Evolutionary conservation across 2,888 invertebrate genomes (phyloP), one percentile per base, ranked within the genome.

Genomic region (Heliconius erato): DNA sequence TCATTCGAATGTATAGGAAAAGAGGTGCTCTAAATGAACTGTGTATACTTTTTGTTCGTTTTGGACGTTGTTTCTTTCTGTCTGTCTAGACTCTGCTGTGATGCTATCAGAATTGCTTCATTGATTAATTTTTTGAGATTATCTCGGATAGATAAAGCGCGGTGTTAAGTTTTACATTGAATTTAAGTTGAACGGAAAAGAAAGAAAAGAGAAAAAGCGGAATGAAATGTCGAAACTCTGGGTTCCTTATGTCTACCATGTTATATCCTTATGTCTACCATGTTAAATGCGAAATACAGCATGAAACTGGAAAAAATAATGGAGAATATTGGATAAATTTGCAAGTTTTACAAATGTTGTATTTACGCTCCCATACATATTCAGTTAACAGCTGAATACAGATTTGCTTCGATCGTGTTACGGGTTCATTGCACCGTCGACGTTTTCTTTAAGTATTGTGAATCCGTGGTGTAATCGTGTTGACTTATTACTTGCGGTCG

Each of bases 371-470:
- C 23, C 4, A 69, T 16, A 74, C 35, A 63, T 35, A 63, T 59
- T 74, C 59, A 16, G 14, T 76, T 63, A 76, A 63, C 63, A 26
- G 16, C 14, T 14, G 35, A 65, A 19, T 40, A 35, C 69, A 68
- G 77, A 82, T 79, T 76, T 65, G 32, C 72, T 79, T 76, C 49
- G 79, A 74, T 83, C 83, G 83, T 83, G 83, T 72, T n/a, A 16
- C 12, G 28, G 63, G 82, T 77, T 82, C 82, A 59, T 82, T 80
- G 76, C 71, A 28, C 72, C 79, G 77, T 67, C 28, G 49, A 67
- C 74, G 65, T 82, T 83, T 78, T 82, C 49, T 79, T 72, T 79
- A 72, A 82, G 67, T 82, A 79, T 65, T 65, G 74, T 79, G 74
- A 79, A 67, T 79, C 72, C 71, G 71, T 63, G 71, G 40, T 68